Base-by-base conservation (phyloP, 2,113 vertebrate genomes). In the Dicaeum eximium region DNA sequence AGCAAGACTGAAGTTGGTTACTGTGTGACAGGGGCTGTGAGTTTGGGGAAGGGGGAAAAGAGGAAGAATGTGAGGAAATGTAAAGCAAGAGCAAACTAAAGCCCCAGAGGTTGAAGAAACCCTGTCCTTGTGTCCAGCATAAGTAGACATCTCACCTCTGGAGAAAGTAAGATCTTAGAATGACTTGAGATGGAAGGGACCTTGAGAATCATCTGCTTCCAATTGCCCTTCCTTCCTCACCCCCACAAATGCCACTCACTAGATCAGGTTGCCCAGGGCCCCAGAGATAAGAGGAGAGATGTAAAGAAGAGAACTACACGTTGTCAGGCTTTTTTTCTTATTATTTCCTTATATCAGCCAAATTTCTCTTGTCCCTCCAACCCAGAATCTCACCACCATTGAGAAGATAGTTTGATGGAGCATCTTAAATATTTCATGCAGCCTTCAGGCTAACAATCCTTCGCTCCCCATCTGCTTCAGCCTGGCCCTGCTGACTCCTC, bases 401-500 rank as follows among this genome's bases (percentile, higher is more conserved):
- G 35, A 83, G 48, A 69, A 73, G 33, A 23, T 38, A 25, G 33
- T 62, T 62, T 67, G 56, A 81, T 73, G 25, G 62, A 95, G 47
- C 42, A 70, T 37, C 80, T 74, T 92, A 70, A 93, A 88, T 97
- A 95, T 88, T 86, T 95, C 45, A 90, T 79, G 61, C 28, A 87
- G 50, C 37, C 69, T 84, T 79, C 74, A 94, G 82, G 60, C 67
- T 90, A 8, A 0, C 44, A 75, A 11, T 62, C 61, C 33, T 79
- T 69, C 12, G 2, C 27, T 80, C 40, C 19, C 53, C 67, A 58
- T 79, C 65, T 92, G 57, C 45, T 92, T 47, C 71, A 65, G 40
- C 40, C 60, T 73, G 48, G 69, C 38, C 47, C 57, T 85, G 86
- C 25, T 2, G 5, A 44, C 78, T 69, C 75, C n/a, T 62, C 91